Percentiles rank a stretch among this genome's conserved stretches.
phyloP scores from a whole-genome alignment of 2,888 invertebrate genomes.

The Melanophora roralis region DNA sequence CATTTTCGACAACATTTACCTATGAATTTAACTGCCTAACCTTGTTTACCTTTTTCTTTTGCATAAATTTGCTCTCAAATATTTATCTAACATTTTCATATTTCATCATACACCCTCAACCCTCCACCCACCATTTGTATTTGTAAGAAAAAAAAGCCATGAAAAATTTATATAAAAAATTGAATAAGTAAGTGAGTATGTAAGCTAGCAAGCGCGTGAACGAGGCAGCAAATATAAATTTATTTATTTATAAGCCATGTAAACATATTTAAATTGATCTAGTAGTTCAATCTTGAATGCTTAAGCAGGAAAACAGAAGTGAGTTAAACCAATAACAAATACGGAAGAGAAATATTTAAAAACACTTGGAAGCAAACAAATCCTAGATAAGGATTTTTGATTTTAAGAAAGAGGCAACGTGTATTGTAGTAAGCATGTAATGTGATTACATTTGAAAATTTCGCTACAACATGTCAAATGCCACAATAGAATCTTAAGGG shows the following conservation, averaged over 20 bases:
- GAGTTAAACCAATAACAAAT: constrained; percentile 7
- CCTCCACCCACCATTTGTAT: neutral
- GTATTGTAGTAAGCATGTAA: neutral
- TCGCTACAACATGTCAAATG: neutral
- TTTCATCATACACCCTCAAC: neutral
- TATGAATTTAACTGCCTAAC: no score
- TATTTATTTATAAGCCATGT: constrained; percentile 48
- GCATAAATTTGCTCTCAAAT: constrained; percentile 19
- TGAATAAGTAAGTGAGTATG: neutral
- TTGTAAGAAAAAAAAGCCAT: neutral
- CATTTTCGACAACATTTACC: neutral
- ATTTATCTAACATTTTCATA: constrained; percentile 37
- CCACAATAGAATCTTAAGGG: neutral
- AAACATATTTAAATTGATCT: constrained; percentile 47
- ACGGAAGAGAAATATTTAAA: neutral
- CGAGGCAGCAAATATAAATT: constrained; percentile 21
- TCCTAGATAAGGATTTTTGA: neutral
- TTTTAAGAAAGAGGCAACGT: neutral
- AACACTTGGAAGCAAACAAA: neutral
- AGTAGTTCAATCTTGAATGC: constrained; percentile 19
- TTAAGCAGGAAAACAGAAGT: constrained; percentile 29
- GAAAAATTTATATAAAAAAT: neutral
- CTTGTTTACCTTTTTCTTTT: neutral
- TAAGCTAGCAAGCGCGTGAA: neutral
- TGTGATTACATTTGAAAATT: constrained; percentile 17